A percentile compares a stretch with the other conserved stretches of the same genome.
Evolutionary conservation across 2,113 vertebrate species (phyloP).

Genomic region (Varanus komodoensis): DNA sequence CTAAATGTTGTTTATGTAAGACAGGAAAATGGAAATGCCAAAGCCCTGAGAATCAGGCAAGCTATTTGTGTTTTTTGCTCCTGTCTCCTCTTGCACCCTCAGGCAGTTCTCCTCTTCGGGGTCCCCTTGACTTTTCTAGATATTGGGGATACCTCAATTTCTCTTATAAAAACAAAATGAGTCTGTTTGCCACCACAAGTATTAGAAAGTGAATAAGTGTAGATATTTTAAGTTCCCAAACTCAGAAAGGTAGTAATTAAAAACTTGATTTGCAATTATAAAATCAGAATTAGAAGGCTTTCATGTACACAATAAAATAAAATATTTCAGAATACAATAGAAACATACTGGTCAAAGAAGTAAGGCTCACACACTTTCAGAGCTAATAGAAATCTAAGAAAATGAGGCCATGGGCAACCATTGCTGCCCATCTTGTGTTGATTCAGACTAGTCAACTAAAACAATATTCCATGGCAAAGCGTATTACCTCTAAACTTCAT

Average conservation of each 20-base stretch:
- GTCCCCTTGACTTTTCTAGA: not conserved
- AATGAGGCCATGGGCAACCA: not conserved
- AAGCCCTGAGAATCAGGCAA: not conserved
- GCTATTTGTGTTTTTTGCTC: not conserved
- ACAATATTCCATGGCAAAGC: not conserved
- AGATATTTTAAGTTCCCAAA: not conserved
- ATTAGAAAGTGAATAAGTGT: not conserved
- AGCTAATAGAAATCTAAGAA: not conserved
- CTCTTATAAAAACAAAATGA: not conserved
- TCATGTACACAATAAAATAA: not conserved
- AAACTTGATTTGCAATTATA: not conserved
- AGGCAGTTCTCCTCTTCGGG: not conserved
- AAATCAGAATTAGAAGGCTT: not conserved
- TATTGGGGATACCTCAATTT: not conserved
- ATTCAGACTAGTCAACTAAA: not conserved
- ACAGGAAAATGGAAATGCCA: not conserved
- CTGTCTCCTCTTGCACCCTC: not conserved
- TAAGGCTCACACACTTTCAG: not conserved
- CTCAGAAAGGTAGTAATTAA: not conserved
- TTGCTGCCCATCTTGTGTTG: not conserved
- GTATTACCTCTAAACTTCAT: not conserved
- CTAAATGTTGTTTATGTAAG: conserved; percentile 5
- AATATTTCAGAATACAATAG: too few species aligned
- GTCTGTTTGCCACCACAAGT: not conserved
- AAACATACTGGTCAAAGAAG: too few species aligned